These are phyloP conservation scores for Phaedon cochleariae DNA, from an alignment of 2,888 invertebrate species.

Conservation along the genomic window DNA sequence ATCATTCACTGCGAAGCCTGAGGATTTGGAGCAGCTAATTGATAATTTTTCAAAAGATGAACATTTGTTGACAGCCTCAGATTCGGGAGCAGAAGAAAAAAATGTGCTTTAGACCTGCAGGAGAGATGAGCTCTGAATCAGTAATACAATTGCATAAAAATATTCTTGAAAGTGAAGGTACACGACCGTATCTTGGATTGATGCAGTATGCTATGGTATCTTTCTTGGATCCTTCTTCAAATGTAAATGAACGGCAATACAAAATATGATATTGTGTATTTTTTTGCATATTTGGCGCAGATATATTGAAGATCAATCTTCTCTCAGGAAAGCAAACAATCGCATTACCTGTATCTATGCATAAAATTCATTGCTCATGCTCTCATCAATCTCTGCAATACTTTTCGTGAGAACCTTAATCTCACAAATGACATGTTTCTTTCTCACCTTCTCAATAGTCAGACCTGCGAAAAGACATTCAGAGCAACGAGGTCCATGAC, in stretches of 20 bases:
- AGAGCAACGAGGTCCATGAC: constrained; percentile 22
- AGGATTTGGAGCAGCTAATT: too few species aligned
- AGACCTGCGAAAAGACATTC: constrained; percentile 9
- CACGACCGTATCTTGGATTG: background rate
- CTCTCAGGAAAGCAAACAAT: constrained; percentile 3
- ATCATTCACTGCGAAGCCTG: too few species aligned
- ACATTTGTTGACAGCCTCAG: too few species aligned
- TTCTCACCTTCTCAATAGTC: constrained; percentile 8
- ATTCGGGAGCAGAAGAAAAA: too few species aligned
- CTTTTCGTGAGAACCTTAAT: constrained; percentile 7
- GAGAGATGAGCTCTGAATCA: background rate
- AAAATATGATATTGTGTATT: constrained; percentile 8
- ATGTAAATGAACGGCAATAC: background rate
- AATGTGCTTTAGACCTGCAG: too few species aligned
- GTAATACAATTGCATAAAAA: too few species aligned
- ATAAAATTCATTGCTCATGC: constrained; percentile 8
- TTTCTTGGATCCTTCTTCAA: background rate
- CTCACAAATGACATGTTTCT: constrained; percentile 13
- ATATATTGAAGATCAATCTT: background rate
- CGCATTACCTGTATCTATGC: background rate
- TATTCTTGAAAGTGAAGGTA: background rate
- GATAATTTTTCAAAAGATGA: too few species aligned
- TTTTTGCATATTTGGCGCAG: constrained; percentile 11
- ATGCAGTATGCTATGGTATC: constrained; percentile 8
- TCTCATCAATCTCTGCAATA: constrained; percentile 7